Evolutionary conservation across 2,113 vertebrate species (phyloP).

Genomic region (Tichodroma muraria): DNA sequence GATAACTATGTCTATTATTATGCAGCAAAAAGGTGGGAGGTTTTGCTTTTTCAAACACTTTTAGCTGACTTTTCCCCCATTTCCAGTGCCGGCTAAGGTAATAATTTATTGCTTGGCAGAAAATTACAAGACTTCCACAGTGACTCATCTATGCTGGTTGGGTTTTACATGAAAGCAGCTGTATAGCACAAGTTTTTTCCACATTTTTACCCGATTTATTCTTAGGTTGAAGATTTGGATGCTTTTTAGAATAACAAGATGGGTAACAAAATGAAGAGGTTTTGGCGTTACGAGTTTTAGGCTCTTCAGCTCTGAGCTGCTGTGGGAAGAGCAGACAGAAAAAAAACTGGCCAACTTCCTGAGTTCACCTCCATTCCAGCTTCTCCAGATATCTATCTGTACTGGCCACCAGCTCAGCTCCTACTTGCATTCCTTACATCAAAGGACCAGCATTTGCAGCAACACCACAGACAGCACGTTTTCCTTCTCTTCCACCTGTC

Average conservation of each 20-base stretch:
- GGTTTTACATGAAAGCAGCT: background rate
- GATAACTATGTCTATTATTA: background rate
- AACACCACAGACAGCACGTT: fast-evolving
- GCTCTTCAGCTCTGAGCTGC: background rate
- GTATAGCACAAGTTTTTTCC: background rate
- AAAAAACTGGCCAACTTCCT: background rate
- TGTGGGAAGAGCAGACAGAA: background rate
- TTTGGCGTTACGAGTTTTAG: background rate
- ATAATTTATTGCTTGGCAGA: background rate
- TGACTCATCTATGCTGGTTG: background rate
- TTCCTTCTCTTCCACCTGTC: background rate
- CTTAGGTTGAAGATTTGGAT: background rate
- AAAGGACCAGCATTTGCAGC: background rate
- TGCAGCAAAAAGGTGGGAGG: background rate
- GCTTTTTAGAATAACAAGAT: background rate
- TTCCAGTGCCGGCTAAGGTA: background rate
- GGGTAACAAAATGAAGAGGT: background rate
- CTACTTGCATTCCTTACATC: background rate
- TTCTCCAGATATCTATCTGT: background rate
- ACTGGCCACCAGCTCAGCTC: background rate
- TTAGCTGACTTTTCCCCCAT: background rate
- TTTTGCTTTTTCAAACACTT: background rate
- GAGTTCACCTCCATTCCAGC: background rate
- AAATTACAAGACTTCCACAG: background rate
- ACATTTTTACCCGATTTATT: background rate